A percentile compares a stretch with the other conserved stretches of the same genome.
Conservation (phyloP, 1,140 invertebrate species). For the Heterodera schachtii region DNA sequence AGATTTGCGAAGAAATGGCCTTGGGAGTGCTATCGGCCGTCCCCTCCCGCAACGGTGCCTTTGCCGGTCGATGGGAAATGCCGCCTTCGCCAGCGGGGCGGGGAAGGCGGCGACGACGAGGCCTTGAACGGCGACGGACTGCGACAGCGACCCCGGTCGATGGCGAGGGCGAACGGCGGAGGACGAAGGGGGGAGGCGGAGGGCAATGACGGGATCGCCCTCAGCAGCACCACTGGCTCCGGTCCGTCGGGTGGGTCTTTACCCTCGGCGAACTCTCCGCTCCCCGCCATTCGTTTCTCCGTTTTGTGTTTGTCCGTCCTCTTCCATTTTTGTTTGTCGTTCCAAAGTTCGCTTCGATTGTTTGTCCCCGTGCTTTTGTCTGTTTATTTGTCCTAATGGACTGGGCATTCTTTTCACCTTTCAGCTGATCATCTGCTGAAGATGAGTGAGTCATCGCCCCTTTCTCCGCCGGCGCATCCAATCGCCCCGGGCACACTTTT, state of each 20-base stretch:
- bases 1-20: conserved; percentile 22
- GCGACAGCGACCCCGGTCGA: conserved; percentile 6
- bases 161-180: neutral
- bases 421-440: neutral
- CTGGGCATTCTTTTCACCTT: neutral
- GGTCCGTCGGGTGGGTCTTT: conserved; percentile 9
- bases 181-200: neutral
- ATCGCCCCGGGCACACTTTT: neutral
- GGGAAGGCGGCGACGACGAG: neutral
- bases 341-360: neutral
- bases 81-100: neutral
- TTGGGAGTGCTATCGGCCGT: conserved; percentile 6
- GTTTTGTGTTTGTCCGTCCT: neutral
- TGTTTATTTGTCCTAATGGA: neutral
- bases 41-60: neutral
- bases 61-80: neutral
- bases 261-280: neutral
- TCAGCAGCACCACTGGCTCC: neutral
- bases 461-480: neutral
- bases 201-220: neutral
- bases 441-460: neutral
- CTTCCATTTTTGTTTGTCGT: conserved; percentile 9
- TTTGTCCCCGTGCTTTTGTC: neutral
- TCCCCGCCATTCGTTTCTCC: neutral
- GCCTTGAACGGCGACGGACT: conserved; percentile 6